These are phyloP conservation scores for Paramisgurnus dabryanus DNA, from an alignment of 2,113 vertebrate species.

Conservation along the genomic window DNA sequence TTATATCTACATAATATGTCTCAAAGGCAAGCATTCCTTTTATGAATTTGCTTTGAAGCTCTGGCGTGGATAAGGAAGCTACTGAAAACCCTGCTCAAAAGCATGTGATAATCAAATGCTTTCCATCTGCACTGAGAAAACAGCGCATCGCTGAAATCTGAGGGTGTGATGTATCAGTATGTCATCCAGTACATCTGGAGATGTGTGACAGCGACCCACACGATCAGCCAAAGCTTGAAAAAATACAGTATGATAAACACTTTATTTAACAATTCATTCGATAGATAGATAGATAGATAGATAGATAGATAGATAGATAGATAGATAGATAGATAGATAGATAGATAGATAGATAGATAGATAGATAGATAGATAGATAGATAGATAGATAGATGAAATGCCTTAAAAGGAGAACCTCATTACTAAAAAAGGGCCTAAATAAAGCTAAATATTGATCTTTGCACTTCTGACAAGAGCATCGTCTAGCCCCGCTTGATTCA, in stretches of 20 bases:
- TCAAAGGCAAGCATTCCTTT: neutral
- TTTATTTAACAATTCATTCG: neutral
- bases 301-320: too few relatives aligned
- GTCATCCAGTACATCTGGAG: slow-evolving; percentile 27
- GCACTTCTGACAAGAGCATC: too few relatives aligned
- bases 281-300: too few relatives aligned
- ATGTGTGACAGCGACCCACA: slow-evolving; percentile 26
- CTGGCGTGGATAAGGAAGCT: neutral
- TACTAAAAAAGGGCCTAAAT: slow-evolving; percentile 1
- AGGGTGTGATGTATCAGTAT: slow-evolving; percentile 23
- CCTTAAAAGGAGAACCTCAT: neutral
- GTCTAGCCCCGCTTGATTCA: neutral
- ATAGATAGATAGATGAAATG: neutral
- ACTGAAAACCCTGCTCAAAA: slow-evolving; percentile 8
- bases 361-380: too few relatives aligned
- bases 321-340: too few relatives aligned
- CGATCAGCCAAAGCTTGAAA: neutral
- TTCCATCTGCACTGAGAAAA: slow-evolving; percentile 48
- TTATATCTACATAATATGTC: slow-evolving; percentile 8
- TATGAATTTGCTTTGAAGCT: neutral
- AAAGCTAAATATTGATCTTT: neutral
- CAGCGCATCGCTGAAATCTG: neutral
- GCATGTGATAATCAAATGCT: slow-evolving; percentile 37
- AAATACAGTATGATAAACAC: neutral
- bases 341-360: too few relatives aligned